phyloP scores from a whole-genome alignment of 2,797 vertebrate species.

The Clarias pachynema region DNA sequence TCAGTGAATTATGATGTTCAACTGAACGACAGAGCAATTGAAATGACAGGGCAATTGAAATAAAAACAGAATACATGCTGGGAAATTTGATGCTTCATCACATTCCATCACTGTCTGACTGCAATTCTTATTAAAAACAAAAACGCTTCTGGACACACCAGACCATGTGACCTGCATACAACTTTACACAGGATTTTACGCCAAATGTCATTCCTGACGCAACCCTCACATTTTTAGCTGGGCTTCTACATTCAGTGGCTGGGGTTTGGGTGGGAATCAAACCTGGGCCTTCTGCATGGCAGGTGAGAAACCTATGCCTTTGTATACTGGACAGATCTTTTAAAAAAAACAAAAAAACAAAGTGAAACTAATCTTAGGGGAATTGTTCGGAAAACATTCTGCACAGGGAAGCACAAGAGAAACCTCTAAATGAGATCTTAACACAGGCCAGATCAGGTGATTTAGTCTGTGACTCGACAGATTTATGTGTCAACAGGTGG shows the following conservation, averaged over 20 bases:
- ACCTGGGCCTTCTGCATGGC: no score
- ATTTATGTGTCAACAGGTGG: conserved; percentile 17
- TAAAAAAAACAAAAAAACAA: not conserved
- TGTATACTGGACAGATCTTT: not conserved
- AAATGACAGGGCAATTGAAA: not conserved
- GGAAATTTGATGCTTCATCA: not conserved
- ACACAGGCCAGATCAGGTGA: not conserved
- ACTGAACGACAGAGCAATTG: not conserved
- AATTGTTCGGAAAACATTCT: not conserved
- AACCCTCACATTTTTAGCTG: no score
- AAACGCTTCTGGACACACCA: no score
- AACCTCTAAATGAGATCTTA: not conserved
- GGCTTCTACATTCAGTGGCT: no score
- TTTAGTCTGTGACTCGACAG: conserved; percentile 2
- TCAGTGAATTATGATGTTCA: not conserved
- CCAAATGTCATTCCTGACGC: no score
- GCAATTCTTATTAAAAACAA: not conserved
- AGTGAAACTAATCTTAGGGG: no score
- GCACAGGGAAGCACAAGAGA: not conserved
- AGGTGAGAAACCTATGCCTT: no score
- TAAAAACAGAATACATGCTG: not conserved
- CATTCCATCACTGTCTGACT: not conserved
- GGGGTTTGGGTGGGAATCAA: no score
- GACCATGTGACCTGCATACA: not conserved
- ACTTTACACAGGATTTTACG: no score